Evolutionary conservation across 2,888 invertebrate species (phyloP).

Genomic region (Brachylomia viminalis): DNA sequence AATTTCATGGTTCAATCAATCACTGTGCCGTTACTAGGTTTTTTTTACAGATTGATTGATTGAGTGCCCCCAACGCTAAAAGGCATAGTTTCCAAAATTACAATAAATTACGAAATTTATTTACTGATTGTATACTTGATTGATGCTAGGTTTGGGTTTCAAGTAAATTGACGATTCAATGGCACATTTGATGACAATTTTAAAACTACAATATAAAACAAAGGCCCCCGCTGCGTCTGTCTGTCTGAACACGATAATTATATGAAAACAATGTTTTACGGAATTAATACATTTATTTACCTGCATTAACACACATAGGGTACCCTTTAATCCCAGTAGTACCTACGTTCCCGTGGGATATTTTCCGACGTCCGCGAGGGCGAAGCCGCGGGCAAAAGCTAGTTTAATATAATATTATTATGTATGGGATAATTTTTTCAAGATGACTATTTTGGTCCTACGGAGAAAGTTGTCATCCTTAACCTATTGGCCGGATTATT

Average conservation of each 20-base stretch:
- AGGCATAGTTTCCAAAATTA: too few species aligned
- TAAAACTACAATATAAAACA: background rate
- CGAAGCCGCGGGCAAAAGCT: background rate
- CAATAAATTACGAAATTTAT: too few species aligned
- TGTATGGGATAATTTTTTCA: background rate
- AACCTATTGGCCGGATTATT: too few species aligned
- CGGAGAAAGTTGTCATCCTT: background rate
- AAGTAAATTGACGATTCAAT: background rate
- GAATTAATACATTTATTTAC: background rate
- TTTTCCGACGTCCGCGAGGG: too few species aligned
- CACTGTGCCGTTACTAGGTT: background rate
- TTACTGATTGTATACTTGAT: constrained; percentile 2
- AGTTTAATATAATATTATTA: background rate
- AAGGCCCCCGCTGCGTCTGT: background rate
- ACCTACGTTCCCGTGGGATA: background rate
- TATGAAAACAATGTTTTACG: background rate
- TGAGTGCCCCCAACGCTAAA: too few species aligned
- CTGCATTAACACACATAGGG: too few species aligned
- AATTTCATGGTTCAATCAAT: constrained; percentile 6
- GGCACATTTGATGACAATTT: background rate
- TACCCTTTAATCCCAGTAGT: too few species aligned
- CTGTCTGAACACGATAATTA: background rate
- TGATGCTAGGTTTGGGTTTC: too few species aligned
- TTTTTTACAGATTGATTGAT: constrained; percentile 5
- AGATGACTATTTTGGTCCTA: background rate